These are phyloP conservation scores for Belgica antarctica DNA, from an alignment of 2,888 invertebrate genomes.

Conservation along the genomic window DNA sequence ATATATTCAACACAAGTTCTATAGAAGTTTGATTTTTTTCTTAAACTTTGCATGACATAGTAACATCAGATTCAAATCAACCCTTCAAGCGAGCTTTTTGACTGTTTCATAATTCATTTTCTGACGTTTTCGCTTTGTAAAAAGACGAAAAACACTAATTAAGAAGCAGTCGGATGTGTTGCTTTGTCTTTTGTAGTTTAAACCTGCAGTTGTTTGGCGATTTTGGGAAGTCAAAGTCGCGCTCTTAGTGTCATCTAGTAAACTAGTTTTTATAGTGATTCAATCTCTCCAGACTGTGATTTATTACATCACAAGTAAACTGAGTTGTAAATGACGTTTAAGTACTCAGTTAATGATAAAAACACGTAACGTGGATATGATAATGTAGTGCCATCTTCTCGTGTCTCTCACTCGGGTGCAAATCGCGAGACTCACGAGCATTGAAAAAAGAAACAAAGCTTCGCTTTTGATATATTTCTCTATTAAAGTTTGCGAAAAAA, in stretches of 20 bases:
- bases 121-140: slow-evolving; percentile 17
- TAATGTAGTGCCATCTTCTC: background rate
- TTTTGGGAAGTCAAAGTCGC: too few species aligned
- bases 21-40: too few species aligned
- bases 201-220: background rate
- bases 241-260: too few species aligned
- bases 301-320: background rate
- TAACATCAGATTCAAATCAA: too few species aligned
- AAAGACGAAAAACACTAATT: slow-evolving; percentile 33
- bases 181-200: background rate
- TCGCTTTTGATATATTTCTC: background rate
- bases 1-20: too few species aligned
- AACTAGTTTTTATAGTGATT: background rate
- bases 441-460: too few species aligned
- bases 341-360: background rate
- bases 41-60: too few species aligned
- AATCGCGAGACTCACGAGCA: too few species aligned
- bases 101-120: slow-evolving; percentile 15
- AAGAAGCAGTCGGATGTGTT: background rate
- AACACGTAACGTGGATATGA: background rate
- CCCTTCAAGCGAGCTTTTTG: too few species aligned
- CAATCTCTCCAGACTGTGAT: background rate
- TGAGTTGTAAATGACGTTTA: background rate
- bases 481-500: slow-evolving; percentile 31
- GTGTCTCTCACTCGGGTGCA: too few species aligned